phyloP scores from a whole-genome alignment of 2,113 vertebrate genomes.

The Microtus ochrogaster region DNA sequence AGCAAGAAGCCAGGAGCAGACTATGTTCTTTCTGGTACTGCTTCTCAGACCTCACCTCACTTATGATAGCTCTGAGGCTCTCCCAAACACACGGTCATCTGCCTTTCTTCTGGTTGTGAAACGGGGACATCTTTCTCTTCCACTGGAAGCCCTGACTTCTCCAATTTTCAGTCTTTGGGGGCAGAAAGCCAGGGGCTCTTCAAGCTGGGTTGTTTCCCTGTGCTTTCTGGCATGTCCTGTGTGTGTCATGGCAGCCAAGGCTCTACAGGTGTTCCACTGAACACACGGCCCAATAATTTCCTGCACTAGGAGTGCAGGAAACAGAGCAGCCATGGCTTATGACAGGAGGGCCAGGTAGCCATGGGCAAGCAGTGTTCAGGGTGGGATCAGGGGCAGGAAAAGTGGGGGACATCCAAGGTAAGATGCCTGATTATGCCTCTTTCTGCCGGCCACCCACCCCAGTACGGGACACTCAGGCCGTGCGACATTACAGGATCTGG shows the following conservation, averaged over 20 bases:
- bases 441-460: background rate
- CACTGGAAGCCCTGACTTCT: background rate
- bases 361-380: background rate
- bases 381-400: background rate
- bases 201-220: background rate
- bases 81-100: background rate
- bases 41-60: background rate
- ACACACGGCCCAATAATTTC: background rate
- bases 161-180: background rate
- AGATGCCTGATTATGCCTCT: background rate
- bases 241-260: background rate
- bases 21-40: constrained; percentile 89
- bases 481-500: constrained; percentile 89
- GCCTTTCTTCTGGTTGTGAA: fast-evolving
- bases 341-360: background rate
- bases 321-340: background rate
- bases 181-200: too few relatives aligned
- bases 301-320: too few relatives aligned
- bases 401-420: background rate
- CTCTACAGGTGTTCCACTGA: background rate
- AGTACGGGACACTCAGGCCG: constrained; percentile 74
- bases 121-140: background rate
- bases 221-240: background rate
- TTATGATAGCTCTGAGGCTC: background rate
- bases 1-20: constrained; percentile 86